These are phyloP conservation scores for Antechinus stuartii DNA, from an alignment of 2,113 vertebrate species.

Conservation along the genomic window DNA sequence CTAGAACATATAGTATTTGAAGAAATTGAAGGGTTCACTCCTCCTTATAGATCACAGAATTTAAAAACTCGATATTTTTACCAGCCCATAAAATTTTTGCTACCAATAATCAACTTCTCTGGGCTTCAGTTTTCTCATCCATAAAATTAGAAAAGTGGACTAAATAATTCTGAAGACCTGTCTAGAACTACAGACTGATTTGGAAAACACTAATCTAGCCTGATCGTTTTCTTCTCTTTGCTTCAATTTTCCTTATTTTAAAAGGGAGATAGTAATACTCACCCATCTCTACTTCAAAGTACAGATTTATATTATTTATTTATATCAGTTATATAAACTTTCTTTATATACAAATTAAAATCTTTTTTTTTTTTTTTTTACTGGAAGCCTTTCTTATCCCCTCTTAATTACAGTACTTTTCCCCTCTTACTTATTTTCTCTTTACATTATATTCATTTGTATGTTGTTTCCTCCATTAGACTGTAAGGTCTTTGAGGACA, in stretches of 20 bases:
- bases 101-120: not conserved
- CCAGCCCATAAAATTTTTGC: not conserved
- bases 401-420: not conserved
- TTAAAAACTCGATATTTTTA: not conserved
- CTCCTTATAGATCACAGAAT: not conserved
- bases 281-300: not conserved
- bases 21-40: not conserved
- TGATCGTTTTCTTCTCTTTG: not conserved
- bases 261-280: not conserved
- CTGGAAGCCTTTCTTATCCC: not conserved
- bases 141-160: not conserved
- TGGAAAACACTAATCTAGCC: not conserved
- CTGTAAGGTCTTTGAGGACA: not conserved
- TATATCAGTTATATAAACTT: not conserved
- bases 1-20: not conserved
- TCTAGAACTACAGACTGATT: not conserved
- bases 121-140: not conserved
- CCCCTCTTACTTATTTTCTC: not conserved
- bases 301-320: not conserved
- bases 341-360: not conserved
- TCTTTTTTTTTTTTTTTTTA: not conserved
- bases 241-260: not conserved
- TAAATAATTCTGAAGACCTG: not conserved
- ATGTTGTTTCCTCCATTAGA: not conserved
- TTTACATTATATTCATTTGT: not conserved